Percentiles rank a stretch among this genome's conserved stretches.
Conservation (phyloP, 2,113 vertebrate genomes). For the Zapus hudsonius region DNA sequence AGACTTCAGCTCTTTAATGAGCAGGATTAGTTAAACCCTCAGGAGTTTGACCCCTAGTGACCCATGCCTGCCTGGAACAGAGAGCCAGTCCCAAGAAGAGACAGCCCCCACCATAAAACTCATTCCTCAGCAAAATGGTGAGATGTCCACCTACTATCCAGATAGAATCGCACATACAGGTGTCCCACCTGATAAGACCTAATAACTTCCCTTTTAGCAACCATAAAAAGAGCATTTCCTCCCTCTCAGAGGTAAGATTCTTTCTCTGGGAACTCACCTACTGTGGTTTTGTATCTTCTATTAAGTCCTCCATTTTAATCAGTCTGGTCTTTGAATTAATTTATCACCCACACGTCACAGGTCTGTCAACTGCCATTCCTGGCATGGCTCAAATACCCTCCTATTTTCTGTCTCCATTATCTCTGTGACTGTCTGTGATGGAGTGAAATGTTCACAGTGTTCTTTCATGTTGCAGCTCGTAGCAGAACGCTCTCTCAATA, state of each 20-base stretch:
- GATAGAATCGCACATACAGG: neutral
- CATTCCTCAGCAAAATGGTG: neutral
- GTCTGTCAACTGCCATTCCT: neutral
- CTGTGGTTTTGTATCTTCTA: neutral
- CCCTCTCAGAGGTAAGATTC: neutral
- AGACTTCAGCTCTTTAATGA: neutral
- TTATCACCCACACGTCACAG: neutral
- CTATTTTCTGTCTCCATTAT: neutral
- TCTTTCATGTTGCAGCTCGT: neutral
- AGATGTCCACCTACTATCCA: neutral
- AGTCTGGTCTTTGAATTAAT: neutral
- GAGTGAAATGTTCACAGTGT: neutral
- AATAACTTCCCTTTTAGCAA: neutral
- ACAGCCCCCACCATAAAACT: neutral
- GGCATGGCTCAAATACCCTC: neutral
- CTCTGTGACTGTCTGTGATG: too few relatives aligned
- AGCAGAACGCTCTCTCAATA: neutral
- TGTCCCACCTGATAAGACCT: neutral
- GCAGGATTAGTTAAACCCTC: neutral
- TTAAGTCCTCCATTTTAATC: neutral
- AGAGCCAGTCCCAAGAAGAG: neutral
- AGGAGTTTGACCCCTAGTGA: too few relatives aligned
- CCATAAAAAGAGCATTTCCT: neutral
- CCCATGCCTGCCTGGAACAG: neutral
- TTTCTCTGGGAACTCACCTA: neutral